These are phyloP conservation scores for Kryptolebias marmoratus DNA, from an alignment of 2,113 vertebrate species.

Conservation along the genomic window DNA sequence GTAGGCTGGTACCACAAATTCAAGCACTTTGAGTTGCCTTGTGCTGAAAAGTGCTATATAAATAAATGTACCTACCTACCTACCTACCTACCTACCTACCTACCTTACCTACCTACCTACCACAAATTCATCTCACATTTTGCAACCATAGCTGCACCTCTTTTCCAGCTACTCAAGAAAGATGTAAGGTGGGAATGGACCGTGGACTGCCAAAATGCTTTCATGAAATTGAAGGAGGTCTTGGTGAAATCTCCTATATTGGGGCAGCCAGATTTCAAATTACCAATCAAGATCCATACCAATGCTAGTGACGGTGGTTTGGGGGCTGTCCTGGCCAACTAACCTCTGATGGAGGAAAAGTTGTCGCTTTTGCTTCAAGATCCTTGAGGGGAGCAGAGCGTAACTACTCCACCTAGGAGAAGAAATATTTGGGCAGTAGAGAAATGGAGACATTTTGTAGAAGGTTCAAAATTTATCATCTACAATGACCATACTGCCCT, in stretches of 20 bases:
- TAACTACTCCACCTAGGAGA: background rate
- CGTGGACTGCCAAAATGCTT: background rate
- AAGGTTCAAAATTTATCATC: background rate
- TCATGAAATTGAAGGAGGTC: background rate
- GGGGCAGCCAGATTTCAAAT: background rate
- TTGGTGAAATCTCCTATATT: background rate
- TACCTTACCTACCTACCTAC: too few relatives aligned
- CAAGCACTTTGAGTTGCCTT: too few relatives aligned
- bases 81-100: too few relatives aligned
- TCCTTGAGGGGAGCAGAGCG: background rate
- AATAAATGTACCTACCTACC: too few relatives aligned
- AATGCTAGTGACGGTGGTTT: background rate
- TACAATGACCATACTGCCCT: background rate
- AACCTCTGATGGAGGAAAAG: background rate
- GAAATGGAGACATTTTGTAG: background rate
- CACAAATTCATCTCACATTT: too few relatives aligned
- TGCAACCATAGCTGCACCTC: background rate
- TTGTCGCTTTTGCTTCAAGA: background rate
- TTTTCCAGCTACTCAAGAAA: background rate
- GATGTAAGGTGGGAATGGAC: background rate
- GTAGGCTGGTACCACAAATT: too few relatives aligned
- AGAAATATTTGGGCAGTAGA: background rate
- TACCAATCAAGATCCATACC: background rate
- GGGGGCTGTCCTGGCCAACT: background rate
- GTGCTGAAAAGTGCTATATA: too few relatives aligned